phyloP scores from a whole-genome alignment of 2,888 invertebrate species.

The Tethea ocularis region DNA sequence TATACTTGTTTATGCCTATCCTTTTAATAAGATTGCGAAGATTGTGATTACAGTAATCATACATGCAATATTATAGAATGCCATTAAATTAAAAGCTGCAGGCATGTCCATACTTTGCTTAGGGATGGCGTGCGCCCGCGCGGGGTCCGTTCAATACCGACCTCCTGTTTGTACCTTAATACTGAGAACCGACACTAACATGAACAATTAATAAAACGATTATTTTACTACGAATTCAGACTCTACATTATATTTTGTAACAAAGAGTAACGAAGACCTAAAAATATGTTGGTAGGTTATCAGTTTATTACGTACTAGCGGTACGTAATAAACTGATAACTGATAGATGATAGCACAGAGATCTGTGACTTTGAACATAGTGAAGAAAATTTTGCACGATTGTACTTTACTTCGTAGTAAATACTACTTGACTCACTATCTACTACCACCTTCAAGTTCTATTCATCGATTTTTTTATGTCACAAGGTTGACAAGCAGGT shows the following conservation, averaged over 20 bases:
- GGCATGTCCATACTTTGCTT: not conserved
- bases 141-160: slow-evolving; percentile 23
- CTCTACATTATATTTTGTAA: slow-evolving; percentile 18
- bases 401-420: no score
- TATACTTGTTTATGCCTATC: not conserved
- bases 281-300: not conserved
- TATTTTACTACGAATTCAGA: slow-evolving; percentile 26
- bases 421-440: no score
- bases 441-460: no score
- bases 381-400: no score
- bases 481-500: no score
- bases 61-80: not conserved
- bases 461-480: no score
- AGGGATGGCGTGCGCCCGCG: not conserved
- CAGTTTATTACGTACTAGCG: no score
- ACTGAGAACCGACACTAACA: slow-evolving; percentile 59
- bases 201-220: slow-evolving; percentile 54
- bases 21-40: no score
- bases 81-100: not conserved
- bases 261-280: not conserved
- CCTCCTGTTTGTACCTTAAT: slow-evolving; percentile 47
- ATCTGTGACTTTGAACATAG: no score
- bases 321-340: no score
- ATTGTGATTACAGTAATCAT: no score
- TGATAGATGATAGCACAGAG: no score